These are phyloP conservation scores for Brenthis hecate DNA, from an alignment of 2,888 invertebrate genomes.

Conservation along the genomic window DNA sequence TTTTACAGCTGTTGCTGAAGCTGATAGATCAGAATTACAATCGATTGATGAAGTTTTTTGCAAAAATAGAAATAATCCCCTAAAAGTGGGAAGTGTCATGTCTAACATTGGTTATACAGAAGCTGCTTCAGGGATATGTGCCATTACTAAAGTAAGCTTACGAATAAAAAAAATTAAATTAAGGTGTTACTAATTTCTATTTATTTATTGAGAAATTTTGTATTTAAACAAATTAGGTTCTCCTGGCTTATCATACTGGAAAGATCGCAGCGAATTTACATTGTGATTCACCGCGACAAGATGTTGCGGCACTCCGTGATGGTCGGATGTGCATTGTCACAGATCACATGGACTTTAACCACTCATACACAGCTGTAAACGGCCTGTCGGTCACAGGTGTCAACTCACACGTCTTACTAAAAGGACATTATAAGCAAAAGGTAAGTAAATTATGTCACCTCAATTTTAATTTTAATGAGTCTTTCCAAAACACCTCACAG, in stretches of 20 bases:
- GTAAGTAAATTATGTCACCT: constrained; percentile 42
- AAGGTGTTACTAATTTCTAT: too few species aligned
- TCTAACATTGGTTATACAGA: constrained; percentile 76
- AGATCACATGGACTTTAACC: constrained; percentile 79
- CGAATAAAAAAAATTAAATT: too few species aligned
- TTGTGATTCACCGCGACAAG: constrained; percentile 81
- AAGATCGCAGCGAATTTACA: constrained; percentile 88
- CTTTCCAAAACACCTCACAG: too few species aligned
- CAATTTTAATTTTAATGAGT: neutral
- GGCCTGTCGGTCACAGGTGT: constrained; percentile 60
- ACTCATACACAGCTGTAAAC: constrained; percentile 69
- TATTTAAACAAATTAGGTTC: constrained; percentile 54
- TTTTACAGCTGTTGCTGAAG: constrained; percentile 69
- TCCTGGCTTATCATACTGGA: constrained; percentile 86
- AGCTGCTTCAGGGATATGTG: constrained; percentile 74
- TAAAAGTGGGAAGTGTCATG: constrained; percentile 81
- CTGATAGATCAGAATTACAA: constrained; percentile 86
- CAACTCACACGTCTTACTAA: constrained; percentile 60
- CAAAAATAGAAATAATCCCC: constrained; percentile 75
- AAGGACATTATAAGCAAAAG: constrained; percentile 63
- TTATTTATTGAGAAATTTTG: too few species aligned
- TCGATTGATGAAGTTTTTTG: constrained; percentile 83
- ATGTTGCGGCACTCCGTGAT: constrained; percentile 74
- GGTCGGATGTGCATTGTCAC: constrained; percentile 82
- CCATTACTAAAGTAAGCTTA: constrained; percentile 79